Evolutionary conservation across 2,797 vertebrate genomes (phyloP), one percentile per base, ranked within the genome.

Genomic region (Geotrypetes seraphini): DNA sequence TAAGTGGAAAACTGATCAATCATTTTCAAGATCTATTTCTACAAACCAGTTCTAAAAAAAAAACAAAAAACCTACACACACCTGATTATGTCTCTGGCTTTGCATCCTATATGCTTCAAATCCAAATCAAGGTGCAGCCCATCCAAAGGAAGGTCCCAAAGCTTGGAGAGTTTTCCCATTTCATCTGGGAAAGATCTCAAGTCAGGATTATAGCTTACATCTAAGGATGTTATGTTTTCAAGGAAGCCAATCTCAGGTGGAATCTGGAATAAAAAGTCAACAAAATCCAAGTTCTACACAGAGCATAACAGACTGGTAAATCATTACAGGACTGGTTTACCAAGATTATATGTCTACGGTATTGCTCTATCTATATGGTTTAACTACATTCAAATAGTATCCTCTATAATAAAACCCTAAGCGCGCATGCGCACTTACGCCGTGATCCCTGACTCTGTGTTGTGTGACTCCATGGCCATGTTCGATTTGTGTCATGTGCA

Each of bases 71-170:
- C 35, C 20, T 40, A 20, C 2, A 57, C 51, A 65, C 43, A 97
- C 94, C 95, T 88, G 69, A 98, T 80, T 20, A 99, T 87, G 67
- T 98, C 93, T 72, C 90, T 99, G 55, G 96, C 92, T 72, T 93
- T 97, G 69, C 45, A 89, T 50, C 95, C 96, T 7, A 94, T 79
- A 28, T 86, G 88, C 52, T 94, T 97, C 59, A 96, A 81, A 61
- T 97, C 89, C 47, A 97, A 84, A 57, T 92, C 89, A 40, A 99
- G 88, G 25, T 55, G 70, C 3, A 98, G 77, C n/a, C 88, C 92
- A 19, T 97, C 92, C 64, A 99, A 75, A 11, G 92, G 92, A 50
- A 99, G 85, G 64, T 99, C 96, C 95, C 96, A 98, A 39, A 98
- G 75, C 51, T 87, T 73, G 40, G 77, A 70, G 31, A 99, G 77